A percentile compares a stretch with the other conserved stretches of the same genome.
Evolutionary conservation across 2,113 vertebrate genomes (phyloP).

Genomic region (Peucedramus taeniatus): DNA sequence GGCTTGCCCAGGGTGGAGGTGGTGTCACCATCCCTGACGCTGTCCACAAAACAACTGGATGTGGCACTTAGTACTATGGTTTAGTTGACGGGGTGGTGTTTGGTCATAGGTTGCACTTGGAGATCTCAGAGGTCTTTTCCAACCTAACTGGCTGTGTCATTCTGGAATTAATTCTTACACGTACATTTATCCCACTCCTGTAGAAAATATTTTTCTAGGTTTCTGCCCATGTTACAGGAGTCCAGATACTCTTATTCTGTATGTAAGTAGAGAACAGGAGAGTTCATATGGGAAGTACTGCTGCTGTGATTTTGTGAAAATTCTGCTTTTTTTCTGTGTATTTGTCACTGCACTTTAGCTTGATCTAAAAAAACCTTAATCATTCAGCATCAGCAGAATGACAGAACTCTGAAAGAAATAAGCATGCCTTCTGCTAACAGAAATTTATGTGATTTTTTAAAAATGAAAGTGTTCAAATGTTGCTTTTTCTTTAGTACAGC

Average conservation of each 20-base stretch:
- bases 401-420: not conserved
- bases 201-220: not conserved
- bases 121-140: not conserved
- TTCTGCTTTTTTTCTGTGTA: not conserved
- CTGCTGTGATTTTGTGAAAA: not conserved
- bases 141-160: not conserved
- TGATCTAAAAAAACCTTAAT: not conserved
- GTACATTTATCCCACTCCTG: accelerated
- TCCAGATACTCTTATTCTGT: accelerated
- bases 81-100: not conserved
- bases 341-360: not conserved
- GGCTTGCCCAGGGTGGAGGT: no score
- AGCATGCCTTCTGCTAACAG: not conserved
- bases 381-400: not conserved
- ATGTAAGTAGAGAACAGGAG: not conserved
- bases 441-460: not conserved
- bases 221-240: not conserved
- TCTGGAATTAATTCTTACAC: not conserved
- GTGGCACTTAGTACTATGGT: not conserved
- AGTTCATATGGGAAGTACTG: not conserved
- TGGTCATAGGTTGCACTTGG: no score
- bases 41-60: not conserved
- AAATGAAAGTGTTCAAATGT: not conserved
- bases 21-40: not conserved
- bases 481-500: not conserved